A percentile compares a stretch with the other conserved stretches of the same genome.
These are phyloP conservation scores for Myotis planiceps DNA, from an alignment of 2,797 vertebrate species.

Conservation along the genomic window DNA sequence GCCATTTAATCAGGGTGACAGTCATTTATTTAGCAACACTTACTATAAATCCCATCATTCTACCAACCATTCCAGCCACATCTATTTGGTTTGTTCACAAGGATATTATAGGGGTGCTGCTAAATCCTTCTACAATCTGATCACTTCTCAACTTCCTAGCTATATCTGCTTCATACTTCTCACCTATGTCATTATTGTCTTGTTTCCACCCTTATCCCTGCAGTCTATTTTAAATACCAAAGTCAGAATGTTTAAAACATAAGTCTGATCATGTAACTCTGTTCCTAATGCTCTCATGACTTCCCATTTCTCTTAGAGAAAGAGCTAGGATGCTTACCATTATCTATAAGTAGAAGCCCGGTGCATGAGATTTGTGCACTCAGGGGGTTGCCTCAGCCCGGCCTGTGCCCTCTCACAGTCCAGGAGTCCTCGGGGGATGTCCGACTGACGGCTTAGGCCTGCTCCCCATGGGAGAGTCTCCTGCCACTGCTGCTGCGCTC, in stretches of 20 bases:
- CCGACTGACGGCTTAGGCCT: too few species aligned
- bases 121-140: not conserved
- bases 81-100: not conserved
- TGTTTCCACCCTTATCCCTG: not conserved
- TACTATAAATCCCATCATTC: not conserved
- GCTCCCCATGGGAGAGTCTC: too few species aligned
- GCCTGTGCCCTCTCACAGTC: too few species aligned
- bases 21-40: not conserved
- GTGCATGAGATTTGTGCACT: too few species aligned
- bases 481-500: too few species aligned
- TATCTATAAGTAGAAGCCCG: not conserved
- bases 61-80: not conserved
- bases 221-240: not conserved
- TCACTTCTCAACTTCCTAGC: not conserved
- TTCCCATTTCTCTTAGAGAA: not conserved
- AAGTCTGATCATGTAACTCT: not conserved
- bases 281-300: not conserved
- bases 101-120: too few species aligned
- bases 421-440: too few species aligned
- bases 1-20: not conserved
- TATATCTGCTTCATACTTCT: not conserved
- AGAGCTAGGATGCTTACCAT: not conserved
- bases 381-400: fast-evolving
- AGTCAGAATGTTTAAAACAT: not conserved
- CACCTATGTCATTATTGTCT: not conserved